Base-by-base conservation (phyloP, 92 coral and sea anemone genomes). In the Heliopora coerulea region DNA sequence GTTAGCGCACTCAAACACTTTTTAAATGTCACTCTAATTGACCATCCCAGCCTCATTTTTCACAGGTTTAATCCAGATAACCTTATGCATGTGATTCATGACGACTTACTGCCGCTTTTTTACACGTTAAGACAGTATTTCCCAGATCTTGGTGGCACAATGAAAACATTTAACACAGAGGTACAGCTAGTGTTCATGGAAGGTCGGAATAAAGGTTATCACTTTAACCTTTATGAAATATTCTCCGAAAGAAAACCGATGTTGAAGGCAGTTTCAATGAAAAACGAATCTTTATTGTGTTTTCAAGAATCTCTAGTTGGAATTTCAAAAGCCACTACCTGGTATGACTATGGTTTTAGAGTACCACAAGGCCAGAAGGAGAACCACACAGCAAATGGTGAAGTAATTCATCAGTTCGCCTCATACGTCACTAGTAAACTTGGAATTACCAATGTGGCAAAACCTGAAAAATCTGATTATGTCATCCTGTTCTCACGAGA, bases 271-370 rank as follows among this genome's bases (percentile, higher is more conserved):
- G 80, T 84, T 58, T 28, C 85, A 42, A 49, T 54, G 35, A 33
- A 59, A 42, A 68, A 49, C 34, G 68, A 90, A 19, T 62, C 27
- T n/a, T 62, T 95, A 83, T 84, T 78, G 12, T 90, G 99, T 64
- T 95, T 95, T 59, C 95, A 61, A 19, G 72, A 88, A 75, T 88
- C 88, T 19, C 62, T 88, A 1, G 88, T 95, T 24, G 96, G 99
- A 3, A 81, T 95, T 63, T 86, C 93, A 67, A 95, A 95, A 40
- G 82, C 65, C 35, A 88, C 96, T 49, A 90, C 96, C 12, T 95
- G 99, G 99, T 95, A 95, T 41, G 96, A 95, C 33, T 95, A 90
- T 82, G 99, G 99, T 20, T 95, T 95, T 33, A 86, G 78, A 19
- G 64, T 56, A 27, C 95, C 96, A 4, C 99, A 95, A 60, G 90